Evolutionary conservation across 2,888 invertebrate species (phyloP).

Genomic region (Synanthedon andrenaeformis): DNA sequence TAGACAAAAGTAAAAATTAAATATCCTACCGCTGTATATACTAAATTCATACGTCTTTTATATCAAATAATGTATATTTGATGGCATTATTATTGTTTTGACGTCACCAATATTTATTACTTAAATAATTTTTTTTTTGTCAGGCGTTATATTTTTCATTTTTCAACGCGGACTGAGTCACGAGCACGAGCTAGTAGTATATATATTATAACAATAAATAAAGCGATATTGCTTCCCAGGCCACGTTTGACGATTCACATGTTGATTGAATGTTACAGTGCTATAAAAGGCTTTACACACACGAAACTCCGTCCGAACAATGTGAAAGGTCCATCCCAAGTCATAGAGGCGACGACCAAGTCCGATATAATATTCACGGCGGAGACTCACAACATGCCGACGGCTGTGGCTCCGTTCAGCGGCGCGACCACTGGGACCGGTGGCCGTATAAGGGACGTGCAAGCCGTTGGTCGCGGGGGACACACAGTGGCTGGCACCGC

Average conservation of each 20-base stretch:
- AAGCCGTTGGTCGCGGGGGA: slow-evolving; percentile 94
- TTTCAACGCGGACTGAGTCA: too few species aligned
- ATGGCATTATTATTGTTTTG: too few species aligned
- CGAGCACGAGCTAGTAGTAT: too few species aligned
- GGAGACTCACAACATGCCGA: slow-evolving; percentile 99
- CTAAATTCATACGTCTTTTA: not conserved
- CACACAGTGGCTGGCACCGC: slow-evolving; percentile 96
- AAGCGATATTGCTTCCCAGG: too few species aligned
- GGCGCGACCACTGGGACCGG: slow-evolving; percentile 99
- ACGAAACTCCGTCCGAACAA: slow-evolving; percentile 75
- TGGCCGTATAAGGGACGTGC: slow-evolving; percentile 94
- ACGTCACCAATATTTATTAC: too few species aligned
- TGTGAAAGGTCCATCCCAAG: slow-evolving; percentile 68
- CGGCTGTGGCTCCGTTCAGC: slow-evolving; percentile 96
- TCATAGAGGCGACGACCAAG: slow-evolving; percentile 70
- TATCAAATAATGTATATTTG: too few species aligned
- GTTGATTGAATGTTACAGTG: slow-evolving; percentile 66
- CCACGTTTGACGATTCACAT: too few species aligned
- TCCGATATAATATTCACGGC: slow-evolving; percentile 97
- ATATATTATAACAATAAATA: too few species aligned
- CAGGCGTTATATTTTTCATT: too few species aligned
- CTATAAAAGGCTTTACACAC: slow-evolving; percentile 85
- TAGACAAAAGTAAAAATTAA: not conserved
- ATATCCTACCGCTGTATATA: not conserved
- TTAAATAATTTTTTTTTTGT: too few species aligned